These are phyloP conservation scores for Odontesthes bonariensis DNA, from an alignment of 2,113 vertebrate genomes.

Conservation along the genomic window DNA sequence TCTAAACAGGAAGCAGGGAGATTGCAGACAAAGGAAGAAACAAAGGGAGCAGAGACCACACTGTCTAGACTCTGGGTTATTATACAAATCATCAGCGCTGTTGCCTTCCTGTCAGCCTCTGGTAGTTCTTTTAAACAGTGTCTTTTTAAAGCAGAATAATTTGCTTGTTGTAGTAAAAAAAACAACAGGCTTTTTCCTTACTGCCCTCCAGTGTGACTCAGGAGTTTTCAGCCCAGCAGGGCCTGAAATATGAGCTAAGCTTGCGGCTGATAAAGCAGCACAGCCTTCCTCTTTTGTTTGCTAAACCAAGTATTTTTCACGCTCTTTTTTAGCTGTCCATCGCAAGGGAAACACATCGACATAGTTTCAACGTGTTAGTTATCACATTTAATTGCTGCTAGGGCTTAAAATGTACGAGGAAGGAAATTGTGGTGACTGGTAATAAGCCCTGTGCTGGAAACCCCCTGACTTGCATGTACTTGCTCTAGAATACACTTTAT, in stretches of 20 bases:
- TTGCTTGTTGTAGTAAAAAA: background rate
- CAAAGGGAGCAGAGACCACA: constrained; percentile 72
- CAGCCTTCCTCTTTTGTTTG: constrained; percentile 50
- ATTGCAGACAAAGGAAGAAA: constrained; percentile 80
- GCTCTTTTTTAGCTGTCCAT: background rate
- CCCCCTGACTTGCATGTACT: constrained; percentile 50
- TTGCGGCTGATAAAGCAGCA: constrained; percentile 36
- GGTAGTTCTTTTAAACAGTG: background rate
- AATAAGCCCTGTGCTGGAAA: constrained; percentile 56
- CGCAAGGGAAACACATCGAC: background rate
- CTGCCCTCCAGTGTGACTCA: constrained; percentile 73
- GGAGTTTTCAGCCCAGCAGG: constrained; percentile 68
- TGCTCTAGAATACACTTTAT: background rate
- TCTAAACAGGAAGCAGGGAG: constrained; percentile 77
- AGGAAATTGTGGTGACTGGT: constrained; percentile 44
- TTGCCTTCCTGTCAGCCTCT: background rate
- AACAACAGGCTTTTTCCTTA: constrained; percentile 23
- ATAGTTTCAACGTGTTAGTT: background rate
- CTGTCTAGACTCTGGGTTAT: constrained; percentile 63
- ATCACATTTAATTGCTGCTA: background rate
- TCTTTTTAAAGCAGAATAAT: constrained; percentile 3
- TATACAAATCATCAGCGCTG: constrained; percentile 30
- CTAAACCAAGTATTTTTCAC: background rate
- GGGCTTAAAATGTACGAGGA: constrained; percentile 9
- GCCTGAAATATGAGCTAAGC: constrained; percentile 74